Percentiles rank a stretch among this genome's conserved stretches.
Evolutionary conservation across 2,888 invertebrate genomes (phyloP).

Genomic region (Ochropleura plecta): DNA sequence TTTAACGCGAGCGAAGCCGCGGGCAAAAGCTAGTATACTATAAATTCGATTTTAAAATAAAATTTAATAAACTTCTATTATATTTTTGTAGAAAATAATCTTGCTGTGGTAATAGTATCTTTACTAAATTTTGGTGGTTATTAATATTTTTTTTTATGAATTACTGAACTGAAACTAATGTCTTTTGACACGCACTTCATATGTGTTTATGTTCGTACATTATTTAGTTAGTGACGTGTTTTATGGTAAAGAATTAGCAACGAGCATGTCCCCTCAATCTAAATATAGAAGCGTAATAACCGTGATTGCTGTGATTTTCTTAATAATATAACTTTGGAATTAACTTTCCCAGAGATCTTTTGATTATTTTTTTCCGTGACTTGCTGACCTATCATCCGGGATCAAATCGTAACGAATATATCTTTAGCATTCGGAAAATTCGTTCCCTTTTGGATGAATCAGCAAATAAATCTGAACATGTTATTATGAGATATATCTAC

Average conservation of each 20-base stretch:
- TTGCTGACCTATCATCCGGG: constrained; percentile 68
- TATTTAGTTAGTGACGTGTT: constrained; percentile 47
- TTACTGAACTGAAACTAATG: constrained; percentile 42
- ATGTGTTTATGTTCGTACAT: constrained; percentile 36
- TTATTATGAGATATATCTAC: constrained; percentile 47
- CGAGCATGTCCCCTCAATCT: constrained; percentile 45
- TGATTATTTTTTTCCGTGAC: constrained; percentile 69
- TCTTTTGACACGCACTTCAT: constrained; percentile 47
- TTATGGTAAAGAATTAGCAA: constrained; percentile 49
- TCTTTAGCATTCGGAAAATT: constrained; percentile 60
- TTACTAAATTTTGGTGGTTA: constrained; percentile 13
- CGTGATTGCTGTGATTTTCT: constrained; percentile 61
- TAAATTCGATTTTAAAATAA: background rate
- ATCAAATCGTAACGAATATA: constrained; percentile 68
- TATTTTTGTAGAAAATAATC: constrained; percentile 3
- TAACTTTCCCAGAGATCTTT: constrained; percentile 59
- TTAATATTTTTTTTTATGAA: constrained; percentile 23
- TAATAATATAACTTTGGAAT: constrained; percentile 59
- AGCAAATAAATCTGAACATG: constrained; percentile 67
- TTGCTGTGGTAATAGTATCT: constrained; percentile 11
- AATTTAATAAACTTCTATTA: background rate
- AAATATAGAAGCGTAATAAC: constrained; percentile 44
- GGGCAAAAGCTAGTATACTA: no score
- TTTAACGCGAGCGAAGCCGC: no score
- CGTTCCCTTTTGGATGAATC: constrained; percentile 66